Percentiles rank a stretch among this genome's conserved stretches.
These are phyloP conservation scores for Lepisosteus oculatus DNA, from an alignment of 2,113 vertebrate species.

Conservation along the genomic window DNA sequence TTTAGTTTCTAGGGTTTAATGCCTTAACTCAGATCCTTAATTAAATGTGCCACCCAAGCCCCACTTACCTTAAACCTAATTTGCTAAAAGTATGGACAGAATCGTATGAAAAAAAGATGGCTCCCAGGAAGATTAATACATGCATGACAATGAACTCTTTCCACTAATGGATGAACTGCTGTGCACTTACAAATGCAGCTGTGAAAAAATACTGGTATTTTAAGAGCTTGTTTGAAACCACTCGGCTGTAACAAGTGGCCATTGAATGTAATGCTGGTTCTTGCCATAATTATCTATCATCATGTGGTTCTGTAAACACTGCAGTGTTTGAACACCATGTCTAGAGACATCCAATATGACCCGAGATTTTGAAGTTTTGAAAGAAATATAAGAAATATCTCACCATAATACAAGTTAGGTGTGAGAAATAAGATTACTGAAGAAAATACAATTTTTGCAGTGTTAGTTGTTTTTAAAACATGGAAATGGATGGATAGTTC, in stretches of 20 bases:
- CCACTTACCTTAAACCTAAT: constrained; percentile 3
- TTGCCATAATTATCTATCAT: constrained; percentile 1
- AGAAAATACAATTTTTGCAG: too few relatives aligned
- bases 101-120: constrained; percentile 4
- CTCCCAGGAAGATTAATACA: constrained; percentile 13
- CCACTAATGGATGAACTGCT: constrained; percentile 9
- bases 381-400: not conserved
- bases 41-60: constrained; percentile 12
- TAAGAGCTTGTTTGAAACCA: constrained; percentile 5
- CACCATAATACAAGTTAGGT: too few relatives aligned
- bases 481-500: too few relatives aligned
- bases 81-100: constrained; percentile 3
- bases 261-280: not conserved
- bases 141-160: not conserved
- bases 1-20: constrained; percentile 2
- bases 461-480: too few relatives aligned
- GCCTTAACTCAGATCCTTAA: constrained; percentile 10
- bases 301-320: constrained; percentile 2
- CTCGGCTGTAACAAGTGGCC: not conserved
- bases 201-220: constrained; percentile 5
- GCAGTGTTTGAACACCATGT: not conserved
- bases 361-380: not conserved
- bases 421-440: too few relatives aligned
- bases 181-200: not conserved
- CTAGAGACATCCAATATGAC: not conserved